Evolutionary conservation across 92 coral and sea anemone species (phyloP), one percentile per base, ranked within the genome.

Genomic region (Heliopora coerulea): DNA sequence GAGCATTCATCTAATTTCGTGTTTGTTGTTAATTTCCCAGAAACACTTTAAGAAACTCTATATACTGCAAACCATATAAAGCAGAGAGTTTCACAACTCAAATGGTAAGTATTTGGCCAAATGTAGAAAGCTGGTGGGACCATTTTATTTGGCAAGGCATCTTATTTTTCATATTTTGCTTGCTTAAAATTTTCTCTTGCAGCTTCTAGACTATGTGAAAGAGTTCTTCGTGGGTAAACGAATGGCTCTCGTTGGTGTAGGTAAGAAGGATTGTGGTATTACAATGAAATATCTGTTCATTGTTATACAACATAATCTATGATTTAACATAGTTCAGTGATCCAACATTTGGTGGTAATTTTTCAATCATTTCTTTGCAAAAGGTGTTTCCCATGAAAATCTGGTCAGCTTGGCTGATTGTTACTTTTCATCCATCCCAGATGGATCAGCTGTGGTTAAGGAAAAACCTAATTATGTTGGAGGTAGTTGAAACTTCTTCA

Each of bases 171-270:
- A 9, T 10, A 12, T 2, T 54, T 27, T 2, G 10, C 10, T 54
- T 58, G 3, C 1, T 26, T 25, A 39, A 26, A 27, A 17, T n/a
- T 32, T 44, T 18, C 29, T 13, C 72, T 68, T 29, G 31, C 78
- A 89, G 99, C 85, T 95, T 27, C 75, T 75, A 39, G 88, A 83
- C 30, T 90, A 64, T 73, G 78, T 75, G 49, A 70, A 80, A 21
- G 74, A 84, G 52, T 75, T 65, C 60, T 95, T 85, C 66, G 88
- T 86, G 48, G 96, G 99, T 21, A 83, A 85, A 59, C 82, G 87
- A 31, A 81, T 87, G 88, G 96, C 91, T 59, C 73, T 95, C 56
- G 95, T 95, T 54, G 99, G 99, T 73, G 86, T 88, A 8, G 99
- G 99, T 95, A 67, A 81, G 99, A 65, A 28, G n/a, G n/a, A n/a